Base-by-base conservation (phyloP, 2,113 vertebrate genomes). In the Bos indicus region DNA sequence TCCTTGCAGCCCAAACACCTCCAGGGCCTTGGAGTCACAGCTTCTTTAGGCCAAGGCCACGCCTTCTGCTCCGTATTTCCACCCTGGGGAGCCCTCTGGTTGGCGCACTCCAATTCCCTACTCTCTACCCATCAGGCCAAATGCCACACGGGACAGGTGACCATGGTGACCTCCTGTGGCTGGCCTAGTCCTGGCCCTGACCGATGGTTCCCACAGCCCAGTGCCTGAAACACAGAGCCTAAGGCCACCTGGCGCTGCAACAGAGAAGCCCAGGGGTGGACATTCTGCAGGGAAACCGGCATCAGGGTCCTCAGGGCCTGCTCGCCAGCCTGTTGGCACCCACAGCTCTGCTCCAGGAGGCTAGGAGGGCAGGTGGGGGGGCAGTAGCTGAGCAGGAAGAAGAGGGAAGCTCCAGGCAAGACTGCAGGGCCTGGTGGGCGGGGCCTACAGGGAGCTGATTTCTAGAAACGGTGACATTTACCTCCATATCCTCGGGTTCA, bases 221-320 rank as follows among this genome's bases (percentile, higher is more conserved):
- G 36, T 5, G 25, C 54, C 54, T 40, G 78, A 23, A 10, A 51
- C 48, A 14, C 17, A 56, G 28, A 36, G 30, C 78, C 71, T 90
- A 1, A 10, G 3, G 6, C 23, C 4, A 7, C 13, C 0, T 0
- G 3, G 46, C 4, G 17, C 52, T 1, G 1, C 0, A 2, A 25
- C 17, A 57, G 36, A 56, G 48, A 78, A 51, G 21, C 54, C 28
- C 0, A 0, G 17, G 16, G 30, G 2, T 9, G 36, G 67, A 2
- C 48, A 30, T 11, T 43, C 2, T 11, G 83, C 23, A 28, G 28
- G 15, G 60, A 51, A 90, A 43, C 71, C 4, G 26, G 80, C 10
- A 0, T 59, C 1, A 3, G 57, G 46, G 64, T 28, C 33, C 19
- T 56, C 23, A 2, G 54, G 28, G 5, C 23, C 90, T 28, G 17